Percentiles rank a stretch among this genome's conserved stretches.
Evolutionary conservation across 2,888 invertebrate genomes (phyloP).

Genomic region (Nomada lathburiana): DNA sequence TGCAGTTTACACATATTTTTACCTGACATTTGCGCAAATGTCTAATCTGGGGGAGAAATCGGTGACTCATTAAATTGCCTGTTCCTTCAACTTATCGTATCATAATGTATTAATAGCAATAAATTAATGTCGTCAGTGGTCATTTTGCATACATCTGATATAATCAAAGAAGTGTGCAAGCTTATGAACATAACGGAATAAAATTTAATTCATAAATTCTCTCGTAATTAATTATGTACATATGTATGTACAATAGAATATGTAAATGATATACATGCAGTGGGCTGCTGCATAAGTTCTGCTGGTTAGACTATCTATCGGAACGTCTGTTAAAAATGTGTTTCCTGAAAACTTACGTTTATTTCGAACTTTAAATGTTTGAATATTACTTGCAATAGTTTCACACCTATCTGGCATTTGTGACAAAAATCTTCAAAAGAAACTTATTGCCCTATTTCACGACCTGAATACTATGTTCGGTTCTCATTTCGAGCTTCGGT

Average conservation of each 20-base stretch:
- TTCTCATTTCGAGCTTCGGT: too few relatives aligned
- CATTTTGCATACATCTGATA: conserved; percentile 6
- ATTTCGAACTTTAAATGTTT: too few relatives aligned
- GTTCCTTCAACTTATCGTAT: conserved; percentile 27
- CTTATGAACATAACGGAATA: background rate
- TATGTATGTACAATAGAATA: background rate
- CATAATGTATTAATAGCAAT: conserved; percentile 26
- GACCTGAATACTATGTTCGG: too few relatives aligned
- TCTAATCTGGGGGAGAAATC: conserved; percentile 50
- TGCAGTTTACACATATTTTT: conserved; percentile 14
- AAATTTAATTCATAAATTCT: background rate
- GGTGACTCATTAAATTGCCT: conserved; percentile 42
- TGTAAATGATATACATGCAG: too few relatives aligned
- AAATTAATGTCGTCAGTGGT: conserved; percentile 11
- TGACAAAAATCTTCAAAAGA: too few relatives aligned
- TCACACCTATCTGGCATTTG: too few relatives aligned
- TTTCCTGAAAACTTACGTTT: too few relatives aligned
- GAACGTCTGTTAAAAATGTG: too few relatives aligned
- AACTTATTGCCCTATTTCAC: too few relatives aligned
- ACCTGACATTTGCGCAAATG: conserved; percentile 19
- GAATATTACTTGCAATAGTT: too few relatives aligned
- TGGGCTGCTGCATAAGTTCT: too few relatives aligned
- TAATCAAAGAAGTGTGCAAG: background rate
- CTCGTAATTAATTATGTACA: background rate
- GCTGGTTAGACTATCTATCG: too few relatives aligned